phyloP scores from a whole-genome alignment of 2,888 invertebrate genomes.

The Uropetala carovei region DNA sequence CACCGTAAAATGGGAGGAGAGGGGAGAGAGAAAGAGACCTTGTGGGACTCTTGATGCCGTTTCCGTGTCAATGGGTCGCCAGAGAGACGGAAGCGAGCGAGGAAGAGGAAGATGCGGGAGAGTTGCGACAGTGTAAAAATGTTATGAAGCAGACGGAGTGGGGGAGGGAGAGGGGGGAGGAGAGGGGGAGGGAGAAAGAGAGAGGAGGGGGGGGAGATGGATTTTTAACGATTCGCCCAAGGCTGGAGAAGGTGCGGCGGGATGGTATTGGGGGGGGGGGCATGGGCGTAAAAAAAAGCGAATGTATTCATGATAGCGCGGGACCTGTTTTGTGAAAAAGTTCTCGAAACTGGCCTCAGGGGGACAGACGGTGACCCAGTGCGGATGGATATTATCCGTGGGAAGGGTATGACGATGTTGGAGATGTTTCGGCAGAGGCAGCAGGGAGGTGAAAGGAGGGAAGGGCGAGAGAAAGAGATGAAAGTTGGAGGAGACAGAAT shows the following conservation, averaged over 20 bases:
- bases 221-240: neutral
- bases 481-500: no score
- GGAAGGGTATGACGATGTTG: neutral
- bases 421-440: neutral
- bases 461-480: neutral
- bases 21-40: neutral
- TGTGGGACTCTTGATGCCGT: neutral
- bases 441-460: neutral
- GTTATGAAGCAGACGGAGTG: neutral
- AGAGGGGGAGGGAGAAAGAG: neutral
- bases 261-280: neutral
- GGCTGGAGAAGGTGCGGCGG: neutral
- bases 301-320: neutral
- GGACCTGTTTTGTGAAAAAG: constrained; percentile 1
- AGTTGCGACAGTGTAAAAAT: neutral
- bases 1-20: no score
- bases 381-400: neutral
- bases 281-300: neutral
- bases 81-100: neutral
- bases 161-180: neutral
- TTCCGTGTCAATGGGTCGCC: constrained; percentile 34
- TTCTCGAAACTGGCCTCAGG: neutral
- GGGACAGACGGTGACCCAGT: neutral
- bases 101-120: neutral
- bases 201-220: neutral